Base-by-base conservation (phyloP, 2,113 vertebrate genomes). In the Himantopus leucocephalus region DNA sequence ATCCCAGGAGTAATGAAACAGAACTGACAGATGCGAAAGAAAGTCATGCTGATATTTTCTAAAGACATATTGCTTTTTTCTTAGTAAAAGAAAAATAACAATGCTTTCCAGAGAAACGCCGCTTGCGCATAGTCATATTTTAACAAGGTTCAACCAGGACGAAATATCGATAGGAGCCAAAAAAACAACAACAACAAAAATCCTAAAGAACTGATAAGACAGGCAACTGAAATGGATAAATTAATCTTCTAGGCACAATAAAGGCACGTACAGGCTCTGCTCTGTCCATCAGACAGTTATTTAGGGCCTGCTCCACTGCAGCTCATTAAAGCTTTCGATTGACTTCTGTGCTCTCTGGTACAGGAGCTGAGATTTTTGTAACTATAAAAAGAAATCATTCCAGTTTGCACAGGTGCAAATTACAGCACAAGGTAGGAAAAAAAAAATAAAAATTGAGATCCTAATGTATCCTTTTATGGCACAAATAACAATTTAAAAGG, bases 1-100 rank as follows among this genome's bases (percentile, higher is more conserved):
- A 94, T 90, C 78, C 83, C 74, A 89, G 62, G 89, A 88, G 71
- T 80, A 95, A 91, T 88, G 85, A 94, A 93, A 95, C 52, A 92
- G 90, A 95, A 94, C 82, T 92, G 93, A 96, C 74, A 93, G 90
- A 94, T 56, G 79, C 21, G 17, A 80, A 90, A 82, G 85, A 43
- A 95, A 96, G 62, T 50, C 47, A 26, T 71, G 48, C 68, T 91
- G 48, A 47, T 91, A 82, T 84, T 81, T 92, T 81, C 52, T 56
- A 75, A 89, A 92, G 85, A 85, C 7, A 3, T 27, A 60, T 12
- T 67, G n/a, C 17, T 16, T 68, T 88, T 90, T 56, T 58, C 60
- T 90, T 52, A 30, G 17, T 35, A 52, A 55, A 83, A 75, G 45
- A 73, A 80, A 74, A 93, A 84, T 59, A 83, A 50, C 9, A 4